A percentile compares a stretch with the other conserved stretches of the same genome.
These are phyloP conservation scores for Rhagonycha fulva DNA, from an alignment of 2,888 invertebrate genomes.

Conservation along the genomic window DNA sequence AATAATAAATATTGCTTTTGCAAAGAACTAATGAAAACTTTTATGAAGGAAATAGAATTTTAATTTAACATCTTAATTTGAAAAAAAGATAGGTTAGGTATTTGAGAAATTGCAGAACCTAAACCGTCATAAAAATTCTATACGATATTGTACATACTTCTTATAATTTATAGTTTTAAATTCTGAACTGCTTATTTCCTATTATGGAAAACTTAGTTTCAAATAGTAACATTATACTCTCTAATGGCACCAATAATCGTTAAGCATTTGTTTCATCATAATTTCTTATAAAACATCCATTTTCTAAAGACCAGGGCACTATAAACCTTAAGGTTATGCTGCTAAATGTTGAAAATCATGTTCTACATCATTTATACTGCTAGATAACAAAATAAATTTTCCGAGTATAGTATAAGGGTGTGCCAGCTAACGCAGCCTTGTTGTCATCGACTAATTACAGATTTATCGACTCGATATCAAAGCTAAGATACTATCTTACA, in stretches of 20 bases:
- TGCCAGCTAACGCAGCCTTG: slow-evolving; percentile 32
- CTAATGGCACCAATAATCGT: slow-evolving; percentile 20
- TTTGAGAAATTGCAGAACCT: not conserved
- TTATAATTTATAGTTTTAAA: not conserved
- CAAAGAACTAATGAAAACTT: not conserved
- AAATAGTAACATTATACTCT: slow-evolving; percentile 4
- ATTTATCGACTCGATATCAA: slow-evolving; percentile 34
- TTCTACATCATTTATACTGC: slow-evolving; percentile 29
- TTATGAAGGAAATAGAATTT: not conserved
- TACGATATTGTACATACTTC: not conserved
- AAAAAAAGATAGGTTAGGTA: not conserved
- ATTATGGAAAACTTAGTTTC: not conserved
- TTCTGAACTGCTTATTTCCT: not conserved
- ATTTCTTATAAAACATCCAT: slow-evolving; percentile 25
- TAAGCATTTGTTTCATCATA: slow-evolving; percentile 23
- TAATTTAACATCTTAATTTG: not conserved
- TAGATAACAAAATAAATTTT: slow-evolving; percentile 29
- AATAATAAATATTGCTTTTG: not conserved
- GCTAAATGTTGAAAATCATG: slow-evolving; percentile 28
- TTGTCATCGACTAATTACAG: slow-evolving; percentile 40
- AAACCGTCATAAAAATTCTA: not conserved
- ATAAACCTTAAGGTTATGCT: slow-evolving; percentile 26
- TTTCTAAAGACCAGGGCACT: slow-evolving; percentile 15
- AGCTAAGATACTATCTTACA: slow-evolving; percentile 26
- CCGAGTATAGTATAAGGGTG: slow-evolving; percentile 31